Base-by-base conservation (phyloP, 2,888 invertebrate species). In the Dusona sp. region DNA sequence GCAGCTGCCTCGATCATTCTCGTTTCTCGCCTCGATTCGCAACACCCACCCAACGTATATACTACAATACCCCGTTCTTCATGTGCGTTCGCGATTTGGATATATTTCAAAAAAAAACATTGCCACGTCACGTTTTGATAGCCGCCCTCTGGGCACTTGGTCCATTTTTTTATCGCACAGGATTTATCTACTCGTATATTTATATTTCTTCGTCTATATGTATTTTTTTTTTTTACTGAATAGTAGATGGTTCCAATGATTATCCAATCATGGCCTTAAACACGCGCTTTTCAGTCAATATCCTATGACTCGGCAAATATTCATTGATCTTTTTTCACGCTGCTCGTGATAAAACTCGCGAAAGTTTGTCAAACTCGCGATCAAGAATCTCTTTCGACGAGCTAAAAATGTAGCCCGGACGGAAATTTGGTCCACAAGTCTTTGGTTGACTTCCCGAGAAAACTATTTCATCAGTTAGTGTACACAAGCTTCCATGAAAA, bases 1-100 rank as follows among this genome's bases (percentile, higher is more conserved):
- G 79, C 74, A 83, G 65, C 79, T 42, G 51, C 78, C 73, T 61
- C 83, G 77, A 86, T 79, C 72, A 78, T 73, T 83, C 74, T 65
- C 42, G 29, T 64, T 75, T 64, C 33, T 16, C 54, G 45, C 51
- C 57, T 22, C 38, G 22, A 64, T 75, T 77, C 65, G 48, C 29
- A 29, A 61, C 68, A 36, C 29, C 64, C 54, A 61, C 42, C 29
- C 36, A 45, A 38, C 38, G 67, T 51, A 29, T 22, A 22, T n/a
- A 54, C 9, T 22, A 54, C 54, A 1, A 54, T 19, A 57, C 25
- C 25, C 25, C 25, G 57, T 54, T 19, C 2, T 54, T 36, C 19
- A 45, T 45, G 54, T 7, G n/a, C 70, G 65, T 36, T 78, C 38
- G 83, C 42, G 54, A 67, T 78, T 73, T 64, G n/a, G 36, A 54